A percentile compares a stretch with the other conserved stretches of the same genome.
phyloP scores from a whole-genome alignment of 2,888 invertebrate genomes.

The Phengaris arion region DNA sequence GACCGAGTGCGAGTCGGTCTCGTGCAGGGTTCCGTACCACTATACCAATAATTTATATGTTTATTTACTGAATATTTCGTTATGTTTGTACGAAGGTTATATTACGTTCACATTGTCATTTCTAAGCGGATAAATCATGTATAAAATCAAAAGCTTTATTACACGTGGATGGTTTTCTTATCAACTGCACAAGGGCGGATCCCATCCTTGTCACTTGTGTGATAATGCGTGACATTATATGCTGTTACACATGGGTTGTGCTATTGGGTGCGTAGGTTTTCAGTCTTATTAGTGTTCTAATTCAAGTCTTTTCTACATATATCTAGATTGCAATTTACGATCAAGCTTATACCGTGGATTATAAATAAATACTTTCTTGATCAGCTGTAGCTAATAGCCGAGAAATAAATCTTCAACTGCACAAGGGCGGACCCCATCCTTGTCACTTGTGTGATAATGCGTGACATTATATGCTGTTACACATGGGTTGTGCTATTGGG shows the following conservation, averaged over 20 bases:
- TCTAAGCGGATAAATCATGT: constrained; percentile 6
- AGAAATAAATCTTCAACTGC: background rate
- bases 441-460: background rate
- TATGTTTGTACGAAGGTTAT: no score
- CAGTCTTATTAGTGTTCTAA: no score
- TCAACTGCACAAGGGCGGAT: background rate
- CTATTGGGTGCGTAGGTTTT: background rate
- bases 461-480: background rate
- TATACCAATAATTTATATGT: no score
- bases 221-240: background rate
- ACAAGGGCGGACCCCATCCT: background rate
- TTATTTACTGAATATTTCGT: no score
- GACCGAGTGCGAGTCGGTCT: no score
- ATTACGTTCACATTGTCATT: background rate
- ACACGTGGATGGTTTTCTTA: constrained; percentile 25
- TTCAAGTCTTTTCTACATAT: no score
- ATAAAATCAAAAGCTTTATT: constrained; percentile 21
- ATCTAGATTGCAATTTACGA: no score
- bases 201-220: background rate
- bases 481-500: background rate
- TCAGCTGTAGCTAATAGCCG: no score
- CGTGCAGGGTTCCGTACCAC: no score
- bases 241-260: background rate
- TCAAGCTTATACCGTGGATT: no score
- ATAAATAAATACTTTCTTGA: no score